Conservation (phyloP, 1,140 invertebrate genomes). For the Cecropterus lyciades region DNA sequence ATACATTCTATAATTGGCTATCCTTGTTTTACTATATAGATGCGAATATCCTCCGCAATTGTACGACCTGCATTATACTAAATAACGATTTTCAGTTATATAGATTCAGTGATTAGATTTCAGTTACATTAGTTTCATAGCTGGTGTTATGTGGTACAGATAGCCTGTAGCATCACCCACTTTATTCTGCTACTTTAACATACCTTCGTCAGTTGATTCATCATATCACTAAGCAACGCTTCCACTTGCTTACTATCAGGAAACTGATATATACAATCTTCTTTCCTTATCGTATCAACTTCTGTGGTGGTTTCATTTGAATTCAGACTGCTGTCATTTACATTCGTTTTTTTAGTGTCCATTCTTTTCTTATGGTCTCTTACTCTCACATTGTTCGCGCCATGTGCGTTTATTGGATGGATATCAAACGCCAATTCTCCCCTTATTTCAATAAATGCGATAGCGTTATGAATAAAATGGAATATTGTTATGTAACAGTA, state of each 20-base stretch:
- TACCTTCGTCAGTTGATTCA: conserved; percentile 53
- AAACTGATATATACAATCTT: conserved; percentile 47
- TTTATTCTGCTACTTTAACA: no score
- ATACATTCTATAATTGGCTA: no score
- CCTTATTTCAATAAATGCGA: conserved; percentile 19
- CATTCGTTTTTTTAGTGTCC: neutral
- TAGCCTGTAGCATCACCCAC: no score
- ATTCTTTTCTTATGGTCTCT: neutral
- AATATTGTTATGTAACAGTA: conserved; percentile 27
- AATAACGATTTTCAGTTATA: no score
- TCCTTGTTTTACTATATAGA: no score
- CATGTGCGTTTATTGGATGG: conserved; percentile 16
- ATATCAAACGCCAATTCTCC: conserved; percentile 25
- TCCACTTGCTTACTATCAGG: conserved; percentile 44
- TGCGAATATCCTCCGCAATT: no score
- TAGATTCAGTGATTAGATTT: no score
- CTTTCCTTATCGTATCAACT: neutral
- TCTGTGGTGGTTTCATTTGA: neutral
- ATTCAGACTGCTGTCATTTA: neutral
- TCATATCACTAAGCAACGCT: conserved; percentile 52
- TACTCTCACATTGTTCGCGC: conserved; percentile 1
- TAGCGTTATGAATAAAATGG: conserved; percentile 28
- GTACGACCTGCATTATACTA: no score
- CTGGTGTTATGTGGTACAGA: no score
- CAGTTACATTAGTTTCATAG: no score